phyloP scores from a whole-genome alignment of 2,113 vertebrate genomes.

The Toxostoma redivivum region DNA sequence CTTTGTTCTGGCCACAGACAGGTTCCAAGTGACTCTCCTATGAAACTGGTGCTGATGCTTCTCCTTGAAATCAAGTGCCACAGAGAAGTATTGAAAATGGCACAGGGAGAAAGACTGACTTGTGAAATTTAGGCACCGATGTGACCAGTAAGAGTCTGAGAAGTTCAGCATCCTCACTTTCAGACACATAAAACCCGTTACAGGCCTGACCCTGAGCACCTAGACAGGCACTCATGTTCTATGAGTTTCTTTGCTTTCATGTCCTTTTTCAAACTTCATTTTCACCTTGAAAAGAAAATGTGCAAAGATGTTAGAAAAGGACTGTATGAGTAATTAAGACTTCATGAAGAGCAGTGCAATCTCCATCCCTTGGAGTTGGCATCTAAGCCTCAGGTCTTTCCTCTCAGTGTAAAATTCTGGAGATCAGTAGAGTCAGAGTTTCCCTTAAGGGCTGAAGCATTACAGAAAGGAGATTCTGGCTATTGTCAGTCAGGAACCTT shows the following conservation, averaged over 20 bases:
- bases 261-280: not conserved
- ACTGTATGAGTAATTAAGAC: not conserved
- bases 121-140: not conserved
- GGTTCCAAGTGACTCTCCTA: not conserved
- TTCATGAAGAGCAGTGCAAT: not conserved
- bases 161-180: not conserved
- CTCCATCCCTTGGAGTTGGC: not conserved
- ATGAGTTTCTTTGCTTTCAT: not conserved
- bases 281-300: not conserved
- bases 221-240: not conserved
- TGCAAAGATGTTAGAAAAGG: not conserved
- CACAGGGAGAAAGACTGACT: not conserved
- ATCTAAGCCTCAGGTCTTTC: not conserved
- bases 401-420: not conserved
- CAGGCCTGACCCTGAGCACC: not conserved
- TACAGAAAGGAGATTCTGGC: not conserved
- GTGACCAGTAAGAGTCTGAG: not conserved
- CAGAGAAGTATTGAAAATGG: not conserved
- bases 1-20: constrained; percentile 20
- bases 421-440: not conserved
- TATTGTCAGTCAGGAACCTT: not conserved
- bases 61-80: not conserved
- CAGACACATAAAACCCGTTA: not conserved
- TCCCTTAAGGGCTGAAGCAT: not conserved
- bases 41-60: not conserved